These are phyloP conservation scores for Marcusenius ussheri DNA, from an alignment of 2,113 vertebrate genomes.

Conservation along the genomic window DNA sequence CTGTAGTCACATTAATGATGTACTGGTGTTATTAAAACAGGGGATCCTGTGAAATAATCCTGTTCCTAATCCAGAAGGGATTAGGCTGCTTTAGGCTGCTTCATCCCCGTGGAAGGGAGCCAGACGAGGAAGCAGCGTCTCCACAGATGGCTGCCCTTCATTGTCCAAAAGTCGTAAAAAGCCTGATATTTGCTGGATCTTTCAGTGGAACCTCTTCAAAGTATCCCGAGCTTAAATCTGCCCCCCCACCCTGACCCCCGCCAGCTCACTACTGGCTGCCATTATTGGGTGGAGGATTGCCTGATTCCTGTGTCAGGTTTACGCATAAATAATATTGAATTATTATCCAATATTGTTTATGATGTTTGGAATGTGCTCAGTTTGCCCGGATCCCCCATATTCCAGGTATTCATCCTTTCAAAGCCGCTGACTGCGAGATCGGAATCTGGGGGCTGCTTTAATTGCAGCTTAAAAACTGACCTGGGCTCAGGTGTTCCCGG, in stretches of 20 bases:
- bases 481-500: neutral
- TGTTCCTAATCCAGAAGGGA: neutral
- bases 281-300: neutral
- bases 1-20: neutral
- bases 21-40: neutral
- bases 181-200: neutral
- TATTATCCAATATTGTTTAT: neutral
- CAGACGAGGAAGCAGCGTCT: neutral
- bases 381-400: neutral
- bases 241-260: neutral
- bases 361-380: neutral
- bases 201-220: neutral
- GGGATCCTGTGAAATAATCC: neutral
- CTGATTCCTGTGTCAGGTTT: neutral
- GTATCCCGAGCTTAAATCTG: neutral
- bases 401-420: neutral
- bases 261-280: neutral
- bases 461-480: neutral
- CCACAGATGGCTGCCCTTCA: neutral
- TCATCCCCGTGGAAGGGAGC: neutral
- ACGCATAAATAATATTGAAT: neutral
- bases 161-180: slow-evolving; percentile 6
- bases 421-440: neutral
- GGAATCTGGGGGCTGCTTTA: neutral
- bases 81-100: neutral